phyloP scores from a whole-genome alignment of 2,888 invertebrate species.

The Polydrusus cervinus region DNA sequence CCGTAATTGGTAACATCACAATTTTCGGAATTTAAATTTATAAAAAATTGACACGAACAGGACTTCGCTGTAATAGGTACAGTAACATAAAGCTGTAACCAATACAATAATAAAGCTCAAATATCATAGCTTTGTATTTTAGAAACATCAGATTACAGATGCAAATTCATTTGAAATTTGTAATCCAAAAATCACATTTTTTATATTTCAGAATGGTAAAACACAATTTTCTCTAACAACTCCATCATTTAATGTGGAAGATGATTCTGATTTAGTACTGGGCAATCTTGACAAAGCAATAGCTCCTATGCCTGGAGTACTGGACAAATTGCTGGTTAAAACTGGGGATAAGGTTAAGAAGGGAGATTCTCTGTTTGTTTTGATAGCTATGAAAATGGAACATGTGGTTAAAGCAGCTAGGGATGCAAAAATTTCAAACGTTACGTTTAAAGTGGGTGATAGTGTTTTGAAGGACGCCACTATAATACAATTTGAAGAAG shows the following conservation, averaged over 20 bases:
- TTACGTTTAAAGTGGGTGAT: slow-evolving; percentile 85
- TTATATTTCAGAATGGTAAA: slow-evolving; percentile 79
- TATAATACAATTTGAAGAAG: slow-evolving; percentile 75
- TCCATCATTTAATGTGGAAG: slow-evolving; percentile 75
- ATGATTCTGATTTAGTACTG: slow-evolving; percentile 65
- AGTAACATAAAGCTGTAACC: too few species aligned
- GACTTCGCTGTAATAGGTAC: too few species aligned
- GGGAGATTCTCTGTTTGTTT: slow-evolving; percentile 93
- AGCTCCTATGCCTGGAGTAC: slow-evolving; percentile 97
- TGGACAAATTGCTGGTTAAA: slow-evolving; percentile 91
- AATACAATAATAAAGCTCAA: too few species aligned
- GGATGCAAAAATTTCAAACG: slow-evolving; percentile 83
- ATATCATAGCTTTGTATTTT: too few species aligned
- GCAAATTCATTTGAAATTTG: too few species aligned
- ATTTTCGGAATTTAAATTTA: too few species aligned
- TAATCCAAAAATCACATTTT: too few species aligned
- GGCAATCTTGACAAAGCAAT: slow-evolving; percentile 75
- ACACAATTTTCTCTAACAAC: slow-evolving; percentile 77
- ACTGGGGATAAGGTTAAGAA: slow-evolving; percentile 87
- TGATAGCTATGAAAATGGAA: slow-evolving; percentile 99
- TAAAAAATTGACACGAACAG: too few species aligned
- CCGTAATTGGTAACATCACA: too few species aligned
- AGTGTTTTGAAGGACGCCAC: slow-evolving; percentile 85
- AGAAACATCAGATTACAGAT: too few species aligned
- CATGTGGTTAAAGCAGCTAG: slow-evolving; percentile 90